Conservation (phyloP, 2,113 vertebrate genomes). For the Bubo blakistoni region DNA sequence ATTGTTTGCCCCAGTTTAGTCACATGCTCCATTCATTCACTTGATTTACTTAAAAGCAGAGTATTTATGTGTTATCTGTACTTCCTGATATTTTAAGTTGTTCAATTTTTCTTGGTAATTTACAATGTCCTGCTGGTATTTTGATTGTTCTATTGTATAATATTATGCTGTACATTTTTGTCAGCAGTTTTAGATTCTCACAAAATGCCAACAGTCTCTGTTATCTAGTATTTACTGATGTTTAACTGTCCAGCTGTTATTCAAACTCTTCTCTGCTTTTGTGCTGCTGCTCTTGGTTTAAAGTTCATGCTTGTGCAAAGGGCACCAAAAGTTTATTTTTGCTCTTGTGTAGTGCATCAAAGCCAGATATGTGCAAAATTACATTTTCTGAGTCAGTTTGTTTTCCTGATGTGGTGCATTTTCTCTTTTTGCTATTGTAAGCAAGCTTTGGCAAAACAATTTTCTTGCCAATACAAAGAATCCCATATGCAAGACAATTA, state of each 20-base stretch:
- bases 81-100: neutral
- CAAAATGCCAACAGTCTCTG: neutral
- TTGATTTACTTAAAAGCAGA: neutral
- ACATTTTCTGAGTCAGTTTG: neutral
- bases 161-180: neutral
- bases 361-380: neutral
- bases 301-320: conserved; percentile 41
- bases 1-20: neutral
- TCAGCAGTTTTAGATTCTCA: neutral
- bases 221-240: neutral
- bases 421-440: neutral
- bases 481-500: neutral
- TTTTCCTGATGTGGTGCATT: neutral
- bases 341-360: neutral
- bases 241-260: neutral
- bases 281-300: neutral
- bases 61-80: neutral
- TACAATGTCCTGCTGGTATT: neutral
- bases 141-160: neutral
- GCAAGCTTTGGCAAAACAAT: neutral
- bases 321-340: neutral
- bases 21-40: neutral
- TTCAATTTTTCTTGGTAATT: neutral
- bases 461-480: conserved; percentile 9
- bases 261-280: neutral